Percentiles rank a stretch among this genome's conserved stretches.
Conservation (phyloP, 2,113 vertebrate genomes). For the Hassar affinis region DNA sequence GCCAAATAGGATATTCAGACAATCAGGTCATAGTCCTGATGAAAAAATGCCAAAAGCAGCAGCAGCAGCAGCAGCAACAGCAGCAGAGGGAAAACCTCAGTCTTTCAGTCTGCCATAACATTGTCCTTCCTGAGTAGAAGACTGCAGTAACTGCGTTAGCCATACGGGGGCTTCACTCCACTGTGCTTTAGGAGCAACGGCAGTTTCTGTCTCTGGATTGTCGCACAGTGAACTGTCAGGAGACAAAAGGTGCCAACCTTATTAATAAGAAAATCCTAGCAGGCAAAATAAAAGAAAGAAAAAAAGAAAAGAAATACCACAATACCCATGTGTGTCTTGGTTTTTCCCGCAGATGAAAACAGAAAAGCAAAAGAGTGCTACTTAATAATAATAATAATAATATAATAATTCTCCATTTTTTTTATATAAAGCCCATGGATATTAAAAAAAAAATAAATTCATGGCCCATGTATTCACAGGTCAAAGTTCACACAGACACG, state of each 20-base stretch:
- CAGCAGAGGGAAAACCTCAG: slow-evolving; percentile 20
- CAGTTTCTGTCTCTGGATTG: slow-evolving; percentile 35
- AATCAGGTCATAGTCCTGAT: slow-evolving; percentile 11
- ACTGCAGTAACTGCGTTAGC: slow-evolving; percentile 25
- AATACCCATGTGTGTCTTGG: background rate
- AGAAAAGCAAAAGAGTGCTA: background rate
- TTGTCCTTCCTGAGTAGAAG: slow-evolving; percentile 39
- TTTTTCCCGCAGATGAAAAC: background rate
- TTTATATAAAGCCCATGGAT: background rate
- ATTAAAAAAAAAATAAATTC: no score
- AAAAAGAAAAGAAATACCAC: background rate
- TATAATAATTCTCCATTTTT: background rate
- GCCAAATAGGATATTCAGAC: background rate
- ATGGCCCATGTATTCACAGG: background rate
- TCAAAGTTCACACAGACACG: background rate
- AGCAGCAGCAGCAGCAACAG: slow-evolving; percentile 35
- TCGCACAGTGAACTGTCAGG: slow-evolving; percentile 21
- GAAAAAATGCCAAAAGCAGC: slow-evolving; percentile 12
- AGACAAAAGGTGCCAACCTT: slow-evolving; percentile 7
- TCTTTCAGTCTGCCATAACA: background rate
- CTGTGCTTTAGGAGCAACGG: background rate
- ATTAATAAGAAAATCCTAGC: background rate
- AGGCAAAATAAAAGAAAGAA: background rate
- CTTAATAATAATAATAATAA: background rate
- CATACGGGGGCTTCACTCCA: slow-evolving; percentile 17